Evolutionary conservation across 2,797 vertebrate genomes (phyloP).

Genomic region (Ceyx erithaca): DNA sequence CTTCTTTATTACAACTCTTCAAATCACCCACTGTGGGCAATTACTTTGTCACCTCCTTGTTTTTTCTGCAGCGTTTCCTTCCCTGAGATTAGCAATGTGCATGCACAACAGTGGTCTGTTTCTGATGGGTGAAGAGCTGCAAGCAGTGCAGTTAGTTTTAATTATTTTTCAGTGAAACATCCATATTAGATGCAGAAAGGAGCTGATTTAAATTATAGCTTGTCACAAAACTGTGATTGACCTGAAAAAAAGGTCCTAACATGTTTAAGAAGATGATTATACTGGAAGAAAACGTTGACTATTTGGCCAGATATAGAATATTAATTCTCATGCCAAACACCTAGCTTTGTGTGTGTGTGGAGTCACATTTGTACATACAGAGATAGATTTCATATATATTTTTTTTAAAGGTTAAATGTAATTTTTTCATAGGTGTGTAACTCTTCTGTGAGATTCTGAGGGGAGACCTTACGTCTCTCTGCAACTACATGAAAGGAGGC

Average conservation of each 20-base stretch:
- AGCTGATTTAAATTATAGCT: conserved; percentile 71
- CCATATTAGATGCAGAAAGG: conserved; percentile 42
- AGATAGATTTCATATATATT: neutral
- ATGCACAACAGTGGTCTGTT: neutral
- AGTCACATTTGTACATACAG: neutral
- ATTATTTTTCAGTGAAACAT: conserved; percentile 59
- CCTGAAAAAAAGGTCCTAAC: conserved; percentile 55
- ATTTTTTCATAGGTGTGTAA: neutral
- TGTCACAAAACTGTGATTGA: conserved; percentile 62
- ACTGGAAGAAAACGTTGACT: conserved; percentile 17
- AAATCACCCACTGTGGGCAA: conserved; percentile 30
- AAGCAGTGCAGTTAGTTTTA: conserved; percentile 24
- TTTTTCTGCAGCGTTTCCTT: conserved; percentile 30
- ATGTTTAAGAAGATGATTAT: conserved; percentile 54
- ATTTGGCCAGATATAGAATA: conserved; percentile 12
- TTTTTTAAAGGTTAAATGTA: neutral
- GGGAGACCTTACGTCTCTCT: too few species aligned
- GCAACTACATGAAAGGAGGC: too few species aligned
- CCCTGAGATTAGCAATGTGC: conserved; percentile 20
- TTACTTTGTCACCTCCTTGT: conserved; percentile 45
- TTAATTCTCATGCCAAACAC: conserved; percentile 21
- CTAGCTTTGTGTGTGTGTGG: neutral
- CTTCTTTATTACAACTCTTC: conserved; percentile 31
- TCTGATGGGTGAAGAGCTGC: neutral
- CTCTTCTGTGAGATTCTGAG: neutral